Evolutionary conservation across 1,140 invertebrate species (phyloP).

Genomic region (Aphelenchoides besseyi): DNA sequence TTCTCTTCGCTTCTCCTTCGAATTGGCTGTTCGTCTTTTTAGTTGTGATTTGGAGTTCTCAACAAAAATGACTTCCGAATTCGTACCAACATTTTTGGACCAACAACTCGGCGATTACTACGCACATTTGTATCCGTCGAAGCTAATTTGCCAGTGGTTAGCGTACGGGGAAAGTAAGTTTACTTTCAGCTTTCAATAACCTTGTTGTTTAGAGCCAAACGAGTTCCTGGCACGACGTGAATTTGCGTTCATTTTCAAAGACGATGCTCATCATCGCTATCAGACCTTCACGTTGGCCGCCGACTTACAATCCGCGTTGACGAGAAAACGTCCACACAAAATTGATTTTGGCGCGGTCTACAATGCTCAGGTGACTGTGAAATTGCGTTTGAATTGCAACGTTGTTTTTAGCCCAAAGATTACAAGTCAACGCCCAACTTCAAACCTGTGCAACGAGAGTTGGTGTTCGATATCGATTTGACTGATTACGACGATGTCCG

Average conservation of each 20-base stretch:
- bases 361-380: constrained; percentile 70
- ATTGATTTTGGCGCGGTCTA: constrained; percentile 96
- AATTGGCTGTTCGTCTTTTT: no score
- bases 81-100: not conserved
- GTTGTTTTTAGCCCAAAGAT: constrained; percentile 67
- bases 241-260: constrained; percentile 88
- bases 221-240: constrained; percentile 77
- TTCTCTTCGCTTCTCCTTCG: no score
- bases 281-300: constrained; percentile 78
- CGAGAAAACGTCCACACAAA: constrained; percentile 76
- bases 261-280: constrained; percentile 89
- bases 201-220: constrained; percentile 34
- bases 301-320: constrained; percentile 77
- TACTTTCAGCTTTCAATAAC: constrained; percentile 13
- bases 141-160: constrained; percentile 26
- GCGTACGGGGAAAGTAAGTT: constrained; percentile 34
- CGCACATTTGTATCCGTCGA: constrained; percentile 26
- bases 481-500: constrained; percentile 97
- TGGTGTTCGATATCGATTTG: constrained; percentile 99
- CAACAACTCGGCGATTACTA: constrained; percentile 26
- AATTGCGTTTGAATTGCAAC: constrained; percentile 25
- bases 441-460: constrained; percentile 75
- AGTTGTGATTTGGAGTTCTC: no score
- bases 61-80: not conserved
- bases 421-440: constrained; percentile 67